A percentile compares a stretch with the other conserved stretches of the same genome.
phyloP scores from a whole-genome alignment of 2,888 invertebrate genomes.

The Acronicta alni region DNA sequence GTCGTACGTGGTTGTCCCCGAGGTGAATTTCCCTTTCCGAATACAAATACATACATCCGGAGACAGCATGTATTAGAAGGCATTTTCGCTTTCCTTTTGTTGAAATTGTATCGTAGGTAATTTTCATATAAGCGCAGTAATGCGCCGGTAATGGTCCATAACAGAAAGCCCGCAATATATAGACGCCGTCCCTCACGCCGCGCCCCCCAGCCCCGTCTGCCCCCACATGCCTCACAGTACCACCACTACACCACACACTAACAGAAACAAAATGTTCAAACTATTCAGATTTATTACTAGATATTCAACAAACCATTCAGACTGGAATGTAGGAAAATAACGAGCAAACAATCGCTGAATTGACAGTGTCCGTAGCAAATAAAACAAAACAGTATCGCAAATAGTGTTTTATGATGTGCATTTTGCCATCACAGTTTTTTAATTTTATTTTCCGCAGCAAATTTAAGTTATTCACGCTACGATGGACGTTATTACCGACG shows the following conservation, averaged over 20 bases:
- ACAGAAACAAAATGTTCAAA: conserved; percentile 73
- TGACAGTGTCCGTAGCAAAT: conserved; percentile 59
- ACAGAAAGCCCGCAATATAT: conserved; percentile 78
- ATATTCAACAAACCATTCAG: conserved; percentile 67
- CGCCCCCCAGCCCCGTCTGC: conserved; percentile 23
- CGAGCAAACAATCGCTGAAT: conserved; percentile 63
- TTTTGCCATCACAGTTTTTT: conserved; percentile 22
- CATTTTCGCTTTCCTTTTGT: conserved; percentile 66
- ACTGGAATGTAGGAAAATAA: conserved; percentile 63
- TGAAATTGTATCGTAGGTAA: conserved; percentile 74
- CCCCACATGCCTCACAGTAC: conserved; percentile 48
- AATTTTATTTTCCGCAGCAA: conserved; percentile 23
- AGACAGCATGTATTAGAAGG: conserved; percentile 56
- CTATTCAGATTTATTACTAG: conserved; percentile 72
- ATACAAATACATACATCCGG: conserved; percentile 50
- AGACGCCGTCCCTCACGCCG: conserved; percentile 53
- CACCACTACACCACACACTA: conserved; percentile 58
- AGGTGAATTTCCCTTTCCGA: conserved; percentile 39
- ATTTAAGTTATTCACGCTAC: conserved; percentile 28
- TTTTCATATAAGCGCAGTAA: conserved; percentile 79
- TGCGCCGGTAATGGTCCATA: conserved; percentile 81
- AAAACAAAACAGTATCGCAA: conserved; percentile 58
- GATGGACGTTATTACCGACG: conserved; percentile 25
- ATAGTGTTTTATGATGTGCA: conserved; percentile 61
- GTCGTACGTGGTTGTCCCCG: conserved; percentile 18